phyloP scores from a whole-genome alignment of 2,797 vertebrate genomes.

The Rhabdophis nuchalis region DNA sequence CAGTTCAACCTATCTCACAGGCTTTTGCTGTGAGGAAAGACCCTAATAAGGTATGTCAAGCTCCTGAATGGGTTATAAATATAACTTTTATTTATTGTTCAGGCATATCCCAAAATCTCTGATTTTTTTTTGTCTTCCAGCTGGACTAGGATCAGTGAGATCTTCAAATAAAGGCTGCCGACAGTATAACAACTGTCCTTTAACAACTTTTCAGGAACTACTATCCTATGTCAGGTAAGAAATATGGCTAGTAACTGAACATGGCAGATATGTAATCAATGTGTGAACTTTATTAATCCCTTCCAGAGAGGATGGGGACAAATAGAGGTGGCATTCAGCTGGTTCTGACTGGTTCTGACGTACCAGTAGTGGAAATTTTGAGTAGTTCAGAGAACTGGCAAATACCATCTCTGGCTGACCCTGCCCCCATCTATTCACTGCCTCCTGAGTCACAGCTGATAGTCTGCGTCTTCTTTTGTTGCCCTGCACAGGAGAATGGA shows the following conservation, averaged over 20 bases:
- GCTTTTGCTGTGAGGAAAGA: background rate
- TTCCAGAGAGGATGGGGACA: background rate
- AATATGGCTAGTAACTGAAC: background rate
- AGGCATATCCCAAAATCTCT: background rate
- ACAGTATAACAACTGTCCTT: background rate
- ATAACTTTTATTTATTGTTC: background rate
- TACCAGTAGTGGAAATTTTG: too few species aligned
- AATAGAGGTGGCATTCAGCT: too few species aligned
- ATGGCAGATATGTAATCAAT: background rate
- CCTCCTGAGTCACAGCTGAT: too few species aligned
- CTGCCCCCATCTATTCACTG: too few species aligned
- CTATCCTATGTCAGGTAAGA: background rate
- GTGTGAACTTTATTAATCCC: background rate
- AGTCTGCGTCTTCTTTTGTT: too few species aligned
- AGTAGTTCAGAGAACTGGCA: too few species aligned
- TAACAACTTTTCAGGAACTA: background rate
- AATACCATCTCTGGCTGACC: too few species aligned
- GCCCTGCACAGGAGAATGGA: too few species aligned
- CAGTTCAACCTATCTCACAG: background rate
- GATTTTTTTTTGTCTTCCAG: background rate
- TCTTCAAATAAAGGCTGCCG: background rate
- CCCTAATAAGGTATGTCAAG: background rate
- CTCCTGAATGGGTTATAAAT: background rate
- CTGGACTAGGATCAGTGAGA: background rate
- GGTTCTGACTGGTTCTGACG: too few species aligned